Conservation (phyloP, 2,797 vertebrate species). For the Lemur catta region DNA sequence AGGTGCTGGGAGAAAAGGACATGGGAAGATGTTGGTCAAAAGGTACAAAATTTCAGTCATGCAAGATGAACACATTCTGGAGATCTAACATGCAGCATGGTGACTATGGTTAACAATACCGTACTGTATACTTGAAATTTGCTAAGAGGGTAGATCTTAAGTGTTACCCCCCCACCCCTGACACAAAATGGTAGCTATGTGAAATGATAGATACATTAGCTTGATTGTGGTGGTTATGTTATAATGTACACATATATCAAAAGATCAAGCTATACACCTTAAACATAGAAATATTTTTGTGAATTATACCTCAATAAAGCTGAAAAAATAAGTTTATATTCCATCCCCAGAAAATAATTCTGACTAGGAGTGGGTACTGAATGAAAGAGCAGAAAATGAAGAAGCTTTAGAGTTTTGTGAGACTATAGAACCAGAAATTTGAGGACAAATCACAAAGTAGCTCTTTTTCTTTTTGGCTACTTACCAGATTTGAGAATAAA, state of each 20-base stretch:
- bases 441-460: not conserved
- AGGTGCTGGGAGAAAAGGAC: not conserved
- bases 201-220: not conserved
- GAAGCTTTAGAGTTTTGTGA: not conserved
- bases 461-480: not conserved
- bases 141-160: not conserved
- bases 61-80: not conserved
- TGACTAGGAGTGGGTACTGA: not conserved
- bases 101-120: not conserved
- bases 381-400: not conserved
- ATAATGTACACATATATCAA: not conserved
- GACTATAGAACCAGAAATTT: not conserved
- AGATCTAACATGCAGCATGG: not conserved
- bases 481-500: slow-evolving; percentile 16
- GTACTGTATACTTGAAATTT: not conserved
- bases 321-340: not conserved
- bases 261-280: not conserved
- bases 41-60: not conserved
- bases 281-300: not conserved
- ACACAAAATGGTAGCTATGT: not conserved
- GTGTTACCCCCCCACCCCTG: not conserved
- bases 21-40: not conserved
- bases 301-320: not conserved
- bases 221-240: not conserved
- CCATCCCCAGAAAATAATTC: not conserved